Conservation (phyloP, 1,140 invertebrate species). For the Aphelenchoides fujianensis region DNA sequence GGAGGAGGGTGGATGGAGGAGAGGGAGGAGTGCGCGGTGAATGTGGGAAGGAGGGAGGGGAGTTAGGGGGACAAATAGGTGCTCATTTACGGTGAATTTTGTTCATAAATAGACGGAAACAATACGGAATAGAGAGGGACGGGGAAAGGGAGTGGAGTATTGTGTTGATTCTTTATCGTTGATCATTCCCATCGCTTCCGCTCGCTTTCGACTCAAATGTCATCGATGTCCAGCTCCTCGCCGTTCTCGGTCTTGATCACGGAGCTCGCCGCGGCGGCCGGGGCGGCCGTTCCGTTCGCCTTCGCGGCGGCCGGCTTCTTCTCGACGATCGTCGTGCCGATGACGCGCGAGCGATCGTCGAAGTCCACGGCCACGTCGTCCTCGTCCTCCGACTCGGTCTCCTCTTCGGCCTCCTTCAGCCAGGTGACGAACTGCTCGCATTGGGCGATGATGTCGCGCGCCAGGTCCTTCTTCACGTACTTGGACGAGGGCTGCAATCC, state of each 20-base stretch:
- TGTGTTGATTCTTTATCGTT: too few relatives aligned
- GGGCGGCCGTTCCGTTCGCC: slow-evolving; percentile 15
- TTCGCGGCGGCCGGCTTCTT: slow-evolving; percentile 19
- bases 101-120: too few relatives aligned
- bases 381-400: slow-evolving; percentile 61
- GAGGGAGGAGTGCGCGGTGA: too few relatives aligned
- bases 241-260: slow-evolving; percentile 36
- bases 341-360: slow-evolving; percentile 45
- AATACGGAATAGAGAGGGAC: too few relatives aligned
- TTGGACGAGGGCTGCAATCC: slow-evolving; percentile 73
- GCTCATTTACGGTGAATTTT: too few relatives aligned
- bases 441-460: slow-evolving; percentile 84
- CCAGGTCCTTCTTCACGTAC: slow-evolving; percentile 84
- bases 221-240: slow-evolving; percentile 55
- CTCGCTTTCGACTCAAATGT: slow-evolving; percentile 39
- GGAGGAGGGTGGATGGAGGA: too few relatives aligned
- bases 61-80: too few relatives aligned
- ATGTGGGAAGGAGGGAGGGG: too few relatives aligned
- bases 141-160: too few relatives aligned
- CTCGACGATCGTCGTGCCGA: slow-evolving; percentile 37
- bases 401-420: slow-evolving; percentile 79
- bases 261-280: background rate
- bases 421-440: slow-evolving; percentile 90
- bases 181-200: too few relatives aligned
- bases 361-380: slow-evolving; percentile 52